A percentile compares a stretch with the other conserved stretches of the same genome.
Conservation (phyloP, 2,113 vertebrate genomes). For the Bambusicola thoracicus region DNA sequence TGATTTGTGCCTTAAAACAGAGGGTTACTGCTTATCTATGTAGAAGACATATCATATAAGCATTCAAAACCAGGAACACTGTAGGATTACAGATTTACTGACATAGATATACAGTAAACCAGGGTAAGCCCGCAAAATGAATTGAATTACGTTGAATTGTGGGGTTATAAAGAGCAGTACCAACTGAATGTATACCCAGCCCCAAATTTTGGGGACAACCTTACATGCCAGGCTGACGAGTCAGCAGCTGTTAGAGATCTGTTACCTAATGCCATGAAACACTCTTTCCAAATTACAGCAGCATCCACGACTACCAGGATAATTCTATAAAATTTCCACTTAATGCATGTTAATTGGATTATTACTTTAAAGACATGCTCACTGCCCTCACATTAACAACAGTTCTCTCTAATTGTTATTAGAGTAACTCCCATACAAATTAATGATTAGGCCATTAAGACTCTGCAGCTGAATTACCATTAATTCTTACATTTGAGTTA, state of each 20-base stretch:
- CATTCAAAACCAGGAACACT: neutral
- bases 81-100: too few relatives aligned
- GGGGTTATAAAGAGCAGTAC: neutral
- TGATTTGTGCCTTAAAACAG: neutral
- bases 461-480: neutral
- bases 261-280: neutral
- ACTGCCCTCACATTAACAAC: constrained; percentile 25
- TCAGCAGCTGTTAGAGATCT: neutral
- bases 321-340: neutral
- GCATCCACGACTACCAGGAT: neutral
- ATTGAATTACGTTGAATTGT: fast-evolving
- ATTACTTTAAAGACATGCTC: constrained; percentile 58
- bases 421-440: constrained; percentile 47
- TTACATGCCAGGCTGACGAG: neutral
- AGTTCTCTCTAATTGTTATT: constrained; percentile 50
- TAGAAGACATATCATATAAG: neutral
- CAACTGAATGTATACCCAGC: neutral
- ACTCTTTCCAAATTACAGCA: neutral
- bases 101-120: fast-evolving
- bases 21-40: neutral
- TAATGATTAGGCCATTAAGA: constrained; percentile 47
- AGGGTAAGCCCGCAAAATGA: neutral
- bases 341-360: constrained; percentile 52
- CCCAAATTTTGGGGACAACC: neutral
- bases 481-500: constrained; percentile 37